Conservation (phyloP, 2,888 invertebrate species). For the Taenaris catops region DNA sequence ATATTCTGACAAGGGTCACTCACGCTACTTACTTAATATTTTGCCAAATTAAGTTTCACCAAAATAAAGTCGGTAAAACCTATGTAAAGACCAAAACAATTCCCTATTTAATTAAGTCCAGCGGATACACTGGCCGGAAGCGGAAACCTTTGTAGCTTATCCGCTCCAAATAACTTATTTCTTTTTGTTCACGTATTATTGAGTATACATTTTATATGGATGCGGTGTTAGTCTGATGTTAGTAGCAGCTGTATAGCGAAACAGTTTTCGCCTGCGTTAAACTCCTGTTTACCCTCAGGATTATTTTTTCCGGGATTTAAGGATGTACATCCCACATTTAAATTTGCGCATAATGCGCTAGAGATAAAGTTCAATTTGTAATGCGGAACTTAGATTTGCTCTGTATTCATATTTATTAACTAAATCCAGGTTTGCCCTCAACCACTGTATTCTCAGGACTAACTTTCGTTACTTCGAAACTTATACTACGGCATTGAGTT, state of each 20-base stretch:
- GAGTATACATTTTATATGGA: neutral
- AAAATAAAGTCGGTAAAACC: too few relatives aligned
- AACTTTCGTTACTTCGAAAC: neutral
- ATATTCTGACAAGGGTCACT: too few relatives aligned
- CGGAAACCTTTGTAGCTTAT: constrained; percentile 17
- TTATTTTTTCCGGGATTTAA: too few relatives aligned
- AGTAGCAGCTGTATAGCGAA: neutral
- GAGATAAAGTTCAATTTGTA: neutral
- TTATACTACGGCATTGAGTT: neutral
- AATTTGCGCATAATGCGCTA: too few relatives aligned
- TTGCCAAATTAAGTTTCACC: too few relatives aligned
- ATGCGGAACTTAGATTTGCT: neutral
- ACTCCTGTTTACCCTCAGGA: neutral
- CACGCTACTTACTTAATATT: too few relatives aligned
- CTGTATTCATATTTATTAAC: neutral
- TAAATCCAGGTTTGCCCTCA: too few relatives aligned
- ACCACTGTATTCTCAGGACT: neutral
- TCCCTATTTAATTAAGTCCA: constrained; percentile 12
- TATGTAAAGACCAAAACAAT: too few relatives aligned
- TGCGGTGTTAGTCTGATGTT: too few relatives aligned
- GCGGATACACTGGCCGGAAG: constrained; percentile 12
- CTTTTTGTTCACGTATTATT: neutral
- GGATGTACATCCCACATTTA: too few relatives aligned
- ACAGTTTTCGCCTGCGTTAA: neutral
- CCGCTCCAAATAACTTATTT: constrained; percentile 14